phyloP scores from a whole-genome alignment of 2,113 vertebrate genomes.

The Laticauda colubrina region DNA sequence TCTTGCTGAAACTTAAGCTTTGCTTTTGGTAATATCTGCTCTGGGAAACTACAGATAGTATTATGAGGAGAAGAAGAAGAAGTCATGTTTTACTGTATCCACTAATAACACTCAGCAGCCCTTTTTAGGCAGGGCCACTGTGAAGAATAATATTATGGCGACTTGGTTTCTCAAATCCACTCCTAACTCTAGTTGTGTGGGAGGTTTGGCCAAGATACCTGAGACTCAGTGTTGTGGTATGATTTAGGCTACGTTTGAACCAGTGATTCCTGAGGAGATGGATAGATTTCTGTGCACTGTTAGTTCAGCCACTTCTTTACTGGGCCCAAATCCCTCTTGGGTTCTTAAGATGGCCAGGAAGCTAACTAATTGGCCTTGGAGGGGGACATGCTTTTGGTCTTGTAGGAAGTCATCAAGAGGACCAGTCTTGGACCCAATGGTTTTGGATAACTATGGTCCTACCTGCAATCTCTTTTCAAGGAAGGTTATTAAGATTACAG shows the following conservation, averaged over 20 bases:
- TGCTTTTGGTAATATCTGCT: background rate
- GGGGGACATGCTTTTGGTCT: background rate
- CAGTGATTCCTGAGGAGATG: background rate
- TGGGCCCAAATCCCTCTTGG: background rate
- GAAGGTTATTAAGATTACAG: background rate
- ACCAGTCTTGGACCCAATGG: background rate
- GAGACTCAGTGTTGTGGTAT: background rate
- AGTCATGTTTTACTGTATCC: background rate
- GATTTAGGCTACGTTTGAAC: background rate
- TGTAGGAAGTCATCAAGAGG: background rate
- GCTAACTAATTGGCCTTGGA: background rate
- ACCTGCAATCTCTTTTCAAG: background rate
- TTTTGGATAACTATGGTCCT: background rate
- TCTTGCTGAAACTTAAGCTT: background rate
- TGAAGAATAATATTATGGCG: background rate
- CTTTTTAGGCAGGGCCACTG: background rate
- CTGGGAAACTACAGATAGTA: background rate
- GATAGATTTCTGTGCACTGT: background rate
- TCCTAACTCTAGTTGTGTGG: background rate
- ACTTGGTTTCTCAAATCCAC: background rate
- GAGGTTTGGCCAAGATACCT: background rate
- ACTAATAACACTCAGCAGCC: background rate
- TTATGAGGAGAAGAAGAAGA: background rate
- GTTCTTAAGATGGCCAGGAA: background rate
- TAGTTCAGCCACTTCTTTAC: background rate